Evolutionary conservation across 2,113 vertebrate genomes (phyloP).

Genomic region (Tetraodon nigroviridis): DNA sequence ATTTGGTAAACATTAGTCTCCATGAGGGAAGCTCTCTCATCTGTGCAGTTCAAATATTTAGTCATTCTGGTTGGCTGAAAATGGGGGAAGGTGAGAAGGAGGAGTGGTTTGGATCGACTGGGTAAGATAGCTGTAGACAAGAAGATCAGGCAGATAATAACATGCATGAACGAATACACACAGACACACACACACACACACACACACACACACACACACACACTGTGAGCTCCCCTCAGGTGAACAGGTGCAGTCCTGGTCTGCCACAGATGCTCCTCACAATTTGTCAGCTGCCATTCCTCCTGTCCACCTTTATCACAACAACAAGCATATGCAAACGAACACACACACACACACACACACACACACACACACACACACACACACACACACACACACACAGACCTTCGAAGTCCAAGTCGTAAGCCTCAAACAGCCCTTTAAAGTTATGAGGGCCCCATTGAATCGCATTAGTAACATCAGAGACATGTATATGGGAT

Average conservation of each 20-base stretch:
- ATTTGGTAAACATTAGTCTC: slow-evolving; percentile 52
- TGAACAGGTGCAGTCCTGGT: slow-evolving; percentile 71
- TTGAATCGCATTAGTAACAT: too few species aligned
- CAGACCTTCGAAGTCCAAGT: too few species aligned
- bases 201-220: slow-evolving; percentile 34
- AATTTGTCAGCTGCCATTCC: slow-evolving; percentile 68
- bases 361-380: background rate
- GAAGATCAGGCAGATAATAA: slow-evolving; percentile 59
- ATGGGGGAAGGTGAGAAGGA: background rate
- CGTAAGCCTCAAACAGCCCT: too few species aligned
- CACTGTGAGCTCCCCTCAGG: slow-evolving; percentile 65
- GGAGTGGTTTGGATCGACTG: slow-evolving; percentile 35
- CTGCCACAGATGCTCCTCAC: slow-evolving; percentile 65
- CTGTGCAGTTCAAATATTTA: slow-evolving; percentile 59
- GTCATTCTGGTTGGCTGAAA: slow-evolving; percentile 55
- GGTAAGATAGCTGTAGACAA: slow-evolving; percentile 49
- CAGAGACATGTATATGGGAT: too few species aligned
- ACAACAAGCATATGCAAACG: background rate
- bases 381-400: background rate
- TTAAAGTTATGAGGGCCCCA: too few species aligned
- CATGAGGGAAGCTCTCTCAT: slow-evolving; percentile 49
- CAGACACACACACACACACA: slow-evolving; percentile 47
- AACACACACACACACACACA: background rate
- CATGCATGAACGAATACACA: background rate
- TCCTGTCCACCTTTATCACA: slow-evolving; percentile 51